These are phyloP conservation scores for Neodon shergylaensis DNA, from an alignment of 2,113 vertebrate genomes.

Conservation along the genomic window DNA sequence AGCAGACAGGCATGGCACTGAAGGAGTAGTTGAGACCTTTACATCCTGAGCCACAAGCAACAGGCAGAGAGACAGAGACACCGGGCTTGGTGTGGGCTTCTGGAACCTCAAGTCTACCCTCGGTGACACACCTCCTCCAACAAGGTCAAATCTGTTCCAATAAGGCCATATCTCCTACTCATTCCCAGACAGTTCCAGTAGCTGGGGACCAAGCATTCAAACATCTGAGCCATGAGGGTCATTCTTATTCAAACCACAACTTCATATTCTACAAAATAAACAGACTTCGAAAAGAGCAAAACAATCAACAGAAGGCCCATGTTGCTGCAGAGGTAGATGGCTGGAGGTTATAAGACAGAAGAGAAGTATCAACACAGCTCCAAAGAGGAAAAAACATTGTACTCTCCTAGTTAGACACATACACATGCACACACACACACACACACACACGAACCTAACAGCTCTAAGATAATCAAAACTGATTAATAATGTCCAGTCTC, in stretches of 20 bases:
- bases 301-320: not conserved
- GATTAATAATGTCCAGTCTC: not conserved
- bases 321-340: not conserved
- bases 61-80: not conserved
- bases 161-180: not conserved
- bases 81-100: not conserved
- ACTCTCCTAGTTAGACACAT: not conserved
- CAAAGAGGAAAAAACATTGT: conserved; percentile 36
- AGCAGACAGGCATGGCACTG: not conserved
- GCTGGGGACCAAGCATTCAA: not conserved
- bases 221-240: not conserved
- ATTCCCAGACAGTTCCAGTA: not conserved
- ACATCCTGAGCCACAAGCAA: not conserved
- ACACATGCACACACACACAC: not conserved
- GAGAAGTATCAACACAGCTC: not conserved
- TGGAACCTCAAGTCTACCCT: not conserved
- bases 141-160: not conserved
- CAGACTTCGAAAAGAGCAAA: conserved; percentile 46
- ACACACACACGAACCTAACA: not conserved
- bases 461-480: conserved; percentile 58
- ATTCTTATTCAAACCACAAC: not conserved
- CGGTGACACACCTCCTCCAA: not conserved
- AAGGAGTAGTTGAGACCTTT: not conserved
- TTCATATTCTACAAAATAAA: not conserved
- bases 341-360: conserved; percentile 4